A percentile compares a stretch with the other conserved stretches of the same genome.
Conservation (phyloP, 2,797 vertebrate species). For the Toxotes lorentzi region DNA sequence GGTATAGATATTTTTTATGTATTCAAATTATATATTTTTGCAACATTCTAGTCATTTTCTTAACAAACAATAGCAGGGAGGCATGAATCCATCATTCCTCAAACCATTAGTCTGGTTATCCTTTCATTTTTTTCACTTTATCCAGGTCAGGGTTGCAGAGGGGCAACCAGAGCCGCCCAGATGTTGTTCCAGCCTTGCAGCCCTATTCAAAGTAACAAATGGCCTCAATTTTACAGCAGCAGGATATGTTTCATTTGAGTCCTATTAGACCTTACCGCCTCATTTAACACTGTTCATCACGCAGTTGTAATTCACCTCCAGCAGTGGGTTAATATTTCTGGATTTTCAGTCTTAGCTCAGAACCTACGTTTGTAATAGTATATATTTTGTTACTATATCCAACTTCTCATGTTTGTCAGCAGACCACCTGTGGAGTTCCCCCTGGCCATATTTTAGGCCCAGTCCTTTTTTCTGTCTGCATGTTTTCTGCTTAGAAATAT, state of each 20-base stretch:
- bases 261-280: constrained; percentile 52
- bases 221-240: constrained; percentile 58
- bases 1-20: not conserved
- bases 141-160: constrained; percentile 36
- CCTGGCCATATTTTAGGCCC: not conserved
- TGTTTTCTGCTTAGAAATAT: not conserved
- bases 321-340: constrained; percentile 31
- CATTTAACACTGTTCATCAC: constrained; percentile 45
- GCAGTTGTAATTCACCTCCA: constrained; percentile 39
- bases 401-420: not conserved
- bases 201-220: constrained; percentile 71
- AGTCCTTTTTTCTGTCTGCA: not conserved
- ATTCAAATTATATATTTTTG: not conserved
- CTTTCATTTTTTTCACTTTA: constrained; percentile 1
- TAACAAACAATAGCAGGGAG: not conserved
- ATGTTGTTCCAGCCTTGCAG: constrained; percentile 63
- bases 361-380: not conserved
- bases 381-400: not conserved
- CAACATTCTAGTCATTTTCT: not conserved
- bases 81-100: constrained; percentile 3
- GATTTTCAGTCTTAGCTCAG: not conserved
- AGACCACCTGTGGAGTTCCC: not conserved
- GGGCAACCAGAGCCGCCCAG: constrained; percentile 48
- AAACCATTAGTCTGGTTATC: not conserved
- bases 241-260: constrained; percentile 61